These are phyloP conservation scores for Zeus faber DNA, from an alignment of 2,113 vertebrate genomes.

Conservation along the genomic window DNA sequence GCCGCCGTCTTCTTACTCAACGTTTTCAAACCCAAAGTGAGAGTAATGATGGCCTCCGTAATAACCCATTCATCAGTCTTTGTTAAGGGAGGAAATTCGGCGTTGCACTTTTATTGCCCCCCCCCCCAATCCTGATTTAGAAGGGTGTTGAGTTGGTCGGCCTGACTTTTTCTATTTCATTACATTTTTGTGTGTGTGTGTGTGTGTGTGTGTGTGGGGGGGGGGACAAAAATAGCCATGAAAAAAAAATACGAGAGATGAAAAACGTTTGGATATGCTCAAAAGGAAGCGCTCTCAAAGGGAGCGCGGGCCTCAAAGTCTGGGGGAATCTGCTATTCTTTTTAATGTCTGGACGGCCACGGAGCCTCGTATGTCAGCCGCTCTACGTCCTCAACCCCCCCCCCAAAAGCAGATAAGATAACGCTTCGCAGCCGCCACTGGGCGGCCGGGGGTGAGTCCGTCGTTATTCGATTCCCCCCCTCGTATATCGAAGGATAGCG, in stretches of 20 bases:
- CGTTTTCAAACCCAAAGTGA: conserved; percentile 63
- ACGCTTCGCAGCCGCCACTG: no score
- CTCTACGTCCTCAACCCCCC: no score
- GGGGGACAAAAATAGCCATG: conserved; percentile 65
- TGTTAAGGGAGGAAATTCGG: conserved; percentile 46
- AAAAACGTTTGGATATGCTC: conserved; percentile 76
- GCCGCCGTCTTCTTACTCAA: conserved; percentile 60
- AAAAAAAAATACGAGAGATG: conserved; percentile 63
- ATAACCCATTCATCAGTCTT: conserved; percentile 62
- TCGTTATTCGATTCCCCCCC: no score
- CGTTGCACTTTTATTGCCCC: conserved; percentile 43
- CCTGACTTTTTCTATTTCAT: conserved; percentile 44
- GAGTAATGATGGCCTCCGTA: conserved; percentile 59
- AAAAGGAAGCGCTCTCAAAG: conserved; percentile 78
- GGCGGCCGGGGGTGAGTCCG: no score
- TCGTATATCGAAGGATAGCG: no score
- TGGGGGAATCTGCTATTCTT: conserved; percentile 74
- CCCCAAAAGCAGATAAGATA: no score
- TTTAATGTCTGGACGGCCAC: conserved; percentile 76
- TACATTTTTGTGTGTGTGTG: no score
- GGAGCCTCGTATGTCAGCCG: conserved; percentile 64
- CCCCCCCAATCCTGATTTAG: conserved; percentile 45
- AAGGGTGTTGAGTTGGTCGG: conserved; percentile 65
- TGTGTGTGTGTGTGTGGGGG: no score
- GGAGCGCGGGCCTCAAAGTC: conserved; percentile 70